Base-by-base conservation (phyloP, 2,797 vertebrate species). In the Poeciliopsis turneri region DNA sequence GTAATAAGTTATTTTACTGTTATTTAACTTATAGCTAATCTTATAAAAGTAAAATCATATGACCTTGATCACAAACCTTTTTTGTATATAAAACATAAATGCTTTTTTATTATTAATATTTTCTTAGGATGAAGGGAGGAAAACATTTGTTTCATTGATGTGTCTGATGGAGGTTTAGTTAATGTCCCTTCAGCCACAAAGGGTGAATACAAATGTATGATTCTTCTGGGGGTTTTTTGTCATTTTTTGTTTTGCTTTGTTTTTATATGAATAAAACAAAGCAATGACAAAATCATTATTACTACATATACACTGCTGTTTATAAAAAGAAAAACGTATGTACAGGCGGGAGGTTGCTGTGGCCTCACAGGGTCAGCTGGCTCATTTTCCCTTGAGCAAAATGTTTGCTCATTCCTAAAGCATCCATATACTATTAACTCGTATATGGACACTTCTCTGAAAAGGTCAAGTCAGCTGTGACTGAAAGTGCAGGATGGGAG, bases 391-490 rank as follows among this genome's bases (percentile, higher is more conserved):
- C 71, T 75, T 61, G 20, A 70, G 59, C 25, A 76, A 79, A 76
- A 76, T 28, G 13, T 74, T 82, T 66, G 80, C 28, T 75, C 11
- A 12, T 33, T 55, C 74, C 15, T 12, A n/a, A 69, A 61, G 72
- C 53, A 53, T 53, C 51, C 51, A 23, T 53, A 51, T 53, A 71
- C 72, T 78, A 72, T 88, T 85, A 89, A 78, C 81, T 76, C 46
- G 70, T 78, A 78, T 75, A 46, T 79, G 75, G 53, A 46, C 75
- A 68, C 30, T 79, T 76, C 57, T 70, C 41, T 82, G 30, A 39
- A 41, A 79, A 84, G 68, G 83, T 85, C 77, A 91, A 53, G 49
- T 59, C 75, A 75, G 57, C 70, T 64, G 20, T 28, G 49, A 59
- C 15, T 51, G 25, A 73, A 77, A 49, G 28, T 79, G 43, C 13